A percentile compares a stretch with the other conserved stretches of the same genome.
Evolutionary conservation across 1,140 invertebrate species (phyloP).

Genomic region (Drosophila virilis): DNA sequence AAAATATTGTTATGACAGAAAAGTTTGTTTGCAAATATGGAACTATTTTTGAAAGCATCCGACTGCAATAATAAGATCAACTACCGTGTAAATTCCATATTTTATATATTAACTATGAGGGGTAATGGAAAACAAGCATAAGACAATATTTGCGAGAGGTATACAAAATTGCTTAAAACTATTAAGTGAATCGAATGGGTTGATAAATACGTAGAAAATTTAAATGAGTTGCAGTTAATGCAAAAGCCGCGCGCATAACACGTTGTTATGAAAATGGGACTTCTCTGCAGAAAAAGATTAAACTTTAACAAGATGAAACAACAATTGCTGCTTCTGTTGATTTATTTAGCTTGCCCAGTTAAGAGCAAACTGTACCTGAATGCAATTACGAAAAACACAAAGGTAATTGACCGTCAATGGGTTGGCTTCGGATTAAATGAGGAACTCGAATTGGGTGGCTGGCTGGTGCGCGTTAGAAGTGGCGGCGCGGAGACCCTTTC

Average conservation of each 20-base stretch:
- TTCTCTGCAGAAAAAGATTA: too few relatives aligned
- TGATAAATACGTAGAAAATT: not conserved
- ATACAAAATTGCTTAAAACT: too few relatives aligned
- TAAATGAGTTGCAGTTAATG: not conserved
- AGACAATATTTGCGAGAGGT: not conserved
- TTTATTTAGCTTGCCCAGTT: not conserved
- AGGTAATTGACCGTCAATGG: slow-evolving; percentile 19
- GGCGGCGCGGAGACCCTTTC: not conserved
- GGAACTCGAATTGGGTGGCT: slow-evolving; percentile 43
- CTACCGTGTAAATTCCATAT: too few relatives aligned
- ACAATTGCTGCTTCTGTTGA: not conserved
- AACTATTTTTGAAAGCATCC: too few relatives aligned
- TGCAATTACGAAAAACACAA: slow-evolving; percentile 8
- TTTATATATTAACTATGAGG: too few relatives aligned
- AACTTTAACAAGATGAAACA: not conserved
- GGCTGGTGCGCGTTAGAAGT: slow-evolving; percentile 31
- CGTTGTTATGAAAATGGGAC: too few relatives aligned
- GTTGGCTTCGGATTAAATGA: slow-evolving; percentile 6
- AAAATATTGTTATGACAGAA: too few relatives aligned
- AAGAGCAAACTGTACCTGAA: slow-evolving; percentile 21
- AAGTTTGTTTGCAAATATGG: too few relatives aligned
- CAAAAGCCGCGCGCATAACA: too few relatives aligned
- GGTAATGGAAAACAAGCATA: not conserved
- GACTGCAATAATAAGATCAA: too few relatives aligned
- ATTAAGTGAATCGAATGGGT: too few relatives aligned